Base-by-base conservation (phyloP, 2,113 vertebrate genomes). In the Vulpes lagopus region DNA sequence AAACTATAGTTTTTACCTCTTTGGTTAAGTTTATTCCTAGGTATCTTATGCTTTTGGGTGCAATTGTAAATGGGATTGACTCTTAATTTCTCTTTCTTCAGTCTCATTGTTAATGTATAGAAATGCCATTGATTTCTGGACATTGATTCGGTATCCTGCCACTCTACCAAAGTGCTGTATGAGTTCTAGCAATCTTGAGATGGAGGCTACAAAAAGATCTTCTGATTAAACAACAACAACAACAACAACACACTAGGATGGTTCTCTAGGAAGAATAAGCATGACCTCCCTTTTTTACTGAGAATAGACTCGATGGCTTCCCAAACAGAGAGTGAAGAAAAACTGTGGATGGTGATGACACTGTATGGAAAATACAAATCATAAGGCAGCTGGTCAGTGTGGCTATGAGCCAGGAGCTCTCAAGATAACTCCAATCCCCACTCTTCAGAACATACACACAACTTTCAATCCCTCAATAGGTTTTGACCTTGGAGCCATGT, bases 401-500 rank as follows among this genome's bases (percentile, higher is more conserved):
- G 8, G 38, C 23, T 25, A 11, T 2, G 8, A 11, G n/a, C 11
- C 2, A 32, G 82, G 59, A n/a, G 2, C 12, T 79, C 22, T 82
- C 38, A 55, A 51, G 25, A 35, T 11, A 64, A 69, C 6, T 78
- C 20, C 6, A 22, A 76, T 43, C 1, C 1, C 0, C 15, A 1
- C 6, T 0, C 6, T 27, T 0, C 12, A 67, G 22, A 38, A 51
- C 16, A n/a, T 5, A 23, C 9, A 23, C 23, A 62, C 3, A 80
- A 17, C 16, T 1, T 81, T 12, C 16, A 57, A 69, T 2, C 9
- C 12, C 38, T 14, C 11, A 65, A 5, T 73, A 14, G 1, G 19
- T 81, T 83, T 84, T 62, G 62, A 81, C 11, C 5, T n/a, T 64
- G 7, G 11, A 64, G 11, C 35, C 25, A 71, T 14, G 1, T 30